Conservation (phyloP, 2,113 vertebrate species). For the Gymnorhina tibicen region DNA sequence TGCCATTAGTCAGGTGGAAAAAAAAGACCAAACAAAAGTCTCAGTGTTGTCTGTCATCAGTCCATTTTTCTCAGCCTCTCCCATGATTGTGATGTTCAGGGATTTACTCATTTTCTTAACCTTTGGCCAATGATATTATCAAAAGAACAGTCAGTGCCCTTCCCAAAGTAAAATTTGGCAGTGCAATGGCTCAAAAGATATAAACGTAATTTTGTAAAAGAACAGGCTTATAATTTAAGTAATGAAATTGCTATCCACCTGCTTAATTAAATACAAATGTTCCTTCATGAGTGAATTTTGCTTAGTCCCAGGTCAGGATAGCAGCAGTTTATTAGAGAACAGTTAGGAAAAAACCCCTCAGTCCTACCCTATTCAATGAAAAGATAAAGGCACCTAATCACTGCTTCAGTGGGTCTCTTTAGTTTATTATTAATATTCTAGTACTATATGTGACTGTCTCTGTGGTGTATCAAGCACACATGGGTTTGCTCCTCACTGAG, state of each 20-base stretch:
- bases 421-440: neutral
- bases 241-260: neutral
- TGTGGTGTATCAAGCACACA: neutral
- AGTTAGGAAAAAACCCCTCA: neutral
- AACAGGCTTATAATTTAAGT: neutral
- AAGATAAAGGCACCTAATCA: neutral
- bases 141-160: neutral
- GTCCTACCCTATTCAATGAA: neutral
- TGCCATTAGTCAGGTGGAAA: neutral
- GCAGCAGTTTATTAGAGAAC: neutral
- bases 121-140: neutral
- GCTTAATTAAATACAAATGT: neutral
- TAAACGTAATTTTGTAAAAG: neutral
- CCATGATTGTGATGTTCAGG: neutral
- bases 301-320: neutral
- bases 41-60: neutral
- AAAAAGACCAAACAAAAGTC: neutral
- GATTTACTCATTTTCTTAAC: neutral
- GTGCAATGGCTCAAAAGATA: accelerated
- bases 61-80: neutral
- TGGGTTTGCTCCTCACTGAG: neutral
- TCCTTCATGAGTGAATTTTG: neutral
- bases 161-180: neutral
- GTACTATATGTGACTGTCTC: neutral
- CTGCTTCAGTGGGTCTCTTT: neutral